Percentiles rank a stretch among this genome's conserved stretches.
phyloP scores from a whole-genome alignment of 2,113 vertebrate genomes.

The Hippolais icterina region DNA sequence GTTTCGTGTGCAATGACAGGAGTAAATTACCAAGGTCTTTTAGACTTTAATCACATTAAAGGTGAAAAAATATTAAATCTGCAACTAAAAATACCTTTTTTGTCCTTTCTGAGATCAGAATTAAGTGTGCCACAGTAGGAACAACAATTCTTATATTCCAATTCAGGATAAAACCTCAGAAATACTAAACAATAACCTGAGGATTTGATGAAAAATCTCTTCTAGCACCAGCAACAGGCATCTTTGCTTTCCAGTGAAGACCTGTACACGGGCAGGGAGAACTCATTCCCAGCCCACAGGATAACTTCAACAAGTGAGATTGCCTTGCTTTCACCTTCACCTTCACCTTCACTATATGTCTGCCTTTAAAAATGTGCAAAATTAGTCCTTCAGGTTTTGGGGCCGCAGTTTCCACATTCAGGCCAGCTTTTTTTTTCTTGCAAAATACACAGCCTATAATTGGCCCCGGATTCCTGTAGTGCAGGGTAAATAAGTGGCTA shows the following conservation, averaged over 20 bases:
- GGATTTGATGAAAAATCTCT: not conserved
- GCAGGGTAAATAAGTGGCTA: not conserved
- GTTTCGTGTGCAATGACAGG: not conserved
- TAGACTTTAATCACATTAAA: slow-evolving; percentile 7
- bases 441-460: not conserved
- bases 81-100: not conserved
- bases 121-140: not conserved
- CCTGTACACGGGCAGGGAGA: not conserved
- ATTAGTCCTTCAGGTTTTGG: not conserved
- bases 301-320: not conserved
- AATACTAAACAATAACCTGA: not conserved
- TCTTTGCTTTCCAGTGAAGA: not conserved
- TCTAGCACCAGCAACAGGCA: not conserved
- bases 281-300: not conserved
- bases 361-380: not conserved
- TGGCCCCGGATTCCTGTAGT: not conserved
- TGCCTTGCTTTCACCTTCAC: not conserved
- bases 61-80: slow-evolving; percentile 16
- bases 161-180: not conserved
- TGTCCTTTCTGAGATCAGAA: slow-evolving; percentile 5
- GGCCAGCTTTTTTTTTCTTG: not conserved
- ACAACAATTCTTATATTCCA: not conserved
- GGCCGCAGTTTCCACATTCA: not conserved
- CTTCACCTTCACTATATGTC: not conserved
- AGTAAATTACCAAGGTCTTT: not conserved